Evolutionary conservation across 2,888 invertebrate species (phyloP).

Genomic region (Onthophagus sagittarius): DNA sequence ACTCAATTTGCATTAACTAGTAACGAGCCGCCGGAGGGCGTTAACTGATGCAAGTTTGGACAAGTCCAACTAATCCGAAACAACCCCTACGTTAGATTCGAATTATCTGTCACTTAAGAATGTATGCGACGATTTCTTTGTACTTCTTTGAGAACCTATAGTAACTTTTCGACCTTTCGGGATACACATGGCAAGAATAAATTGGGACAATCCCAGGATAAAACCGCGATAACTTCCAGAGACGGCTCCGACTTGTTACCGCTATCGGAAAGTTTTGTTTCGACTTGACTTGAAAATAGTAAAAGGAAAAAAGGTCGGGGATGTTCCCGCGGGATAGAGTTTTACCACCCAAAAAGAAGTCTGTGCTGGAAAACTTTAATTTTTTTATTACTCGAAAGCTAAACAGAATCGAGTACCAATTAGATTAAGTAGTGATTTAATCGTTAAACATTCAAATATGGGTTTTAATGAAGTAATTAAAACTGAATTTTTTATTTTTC

Average conservation of each 20-base stretch:
- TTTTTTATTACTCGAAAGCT: not conserved
- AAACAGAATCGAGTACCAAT: not conserved
- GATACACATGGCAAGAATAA: slow-evolving; percentile 1
- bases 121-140: not conserved
- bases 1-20: not conserved
- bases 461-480: not conserved
- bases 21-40: not conserved
- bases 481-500: slow-evolving; percentile 38
- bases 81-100: not conserved
- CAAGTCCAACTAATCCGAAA: not conserved
- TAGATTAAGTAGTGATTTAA: not conserved
- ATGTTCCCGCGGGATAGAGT: not conserved
- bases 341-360: not conserved
- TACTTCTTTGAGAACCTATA: not conserved
- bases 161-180: not conserved
- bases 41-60: not conserved
- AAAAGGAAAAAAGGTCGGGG: not conserved
- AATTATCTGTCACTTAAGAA: not conserved
- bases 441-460: too few species aligned
- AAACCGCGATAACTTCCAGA: not conserved
- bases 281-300: slow-evolving; percentile 1
- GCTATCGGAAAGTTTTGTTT: slow-evolving; percentile 15
- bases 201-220: not conserved
- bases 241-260: slow-evolving; percentile 14
- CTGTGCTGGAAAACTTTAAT: not conserved